phyloP scores from a whole-genome alignment of 2,797 vertebrate genomes.

The Microctenopoma steveboyesi region DNA sequence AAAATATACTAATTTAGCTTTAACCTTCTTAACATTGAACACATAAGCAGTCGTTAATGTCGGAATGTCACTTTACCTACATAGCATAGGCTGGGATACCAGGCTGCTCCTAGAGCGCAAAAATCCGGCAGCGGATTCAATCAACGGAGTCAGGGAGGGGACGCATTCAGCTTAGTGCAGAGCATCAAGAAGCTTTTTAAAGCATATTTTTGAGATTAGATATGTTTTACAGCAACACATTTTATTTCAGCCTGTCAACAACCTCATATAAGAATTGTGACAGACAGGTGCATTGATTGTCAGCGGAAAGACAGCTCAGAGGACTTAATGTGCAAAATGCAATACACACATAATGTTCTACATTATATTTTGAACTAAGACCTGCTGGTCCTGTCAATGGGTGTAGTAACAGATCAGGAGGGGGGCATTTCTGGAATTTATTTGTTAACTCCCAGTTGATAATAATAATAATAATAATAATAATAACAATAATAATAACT shows the following conservation, averaged over 20 bases:
- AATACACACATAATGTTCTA: too few species aligned
- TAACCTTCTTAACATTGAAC: neutral
- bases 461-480: too few species aligned
- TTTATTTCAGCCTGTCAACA: constrained; percentile 7
- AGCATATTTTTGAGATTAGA: constrained; percentile 1
- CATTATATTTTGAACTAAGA: too few species aligned
- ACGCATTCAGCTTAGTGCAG: too few species aligned
- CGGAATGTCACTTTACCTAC: neutral
- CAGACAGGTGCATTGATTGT: neutral
- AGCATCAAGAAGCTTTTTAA: too few species aligned
- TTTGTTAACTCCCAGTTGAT: too few species aligned
- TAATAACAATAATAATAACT: too few species aligned
- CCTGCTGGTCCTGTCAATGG: too few species aligned
- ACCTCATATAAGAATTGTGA: neutral
- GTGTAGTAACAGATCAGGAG: too few species aligned
- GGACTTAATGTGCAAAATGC: too few species aligned
- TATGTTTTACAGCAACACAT: neutral
- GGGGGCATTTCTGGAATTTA: too few species aligned
- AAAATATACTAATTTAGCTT: neutral
- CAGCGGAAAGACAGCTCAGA: neutral
- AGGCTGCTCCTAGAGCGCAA: neutral
- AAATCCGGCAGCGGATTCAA: neutral
- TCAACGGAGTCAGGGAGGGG: neutral
- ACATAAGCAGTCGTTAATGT: neutral
- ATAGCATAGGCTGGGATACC: neutral